Conservation (phyloP, 2,797 vertebrate genomes). For the Rhynchonycteris naso region DNA sequence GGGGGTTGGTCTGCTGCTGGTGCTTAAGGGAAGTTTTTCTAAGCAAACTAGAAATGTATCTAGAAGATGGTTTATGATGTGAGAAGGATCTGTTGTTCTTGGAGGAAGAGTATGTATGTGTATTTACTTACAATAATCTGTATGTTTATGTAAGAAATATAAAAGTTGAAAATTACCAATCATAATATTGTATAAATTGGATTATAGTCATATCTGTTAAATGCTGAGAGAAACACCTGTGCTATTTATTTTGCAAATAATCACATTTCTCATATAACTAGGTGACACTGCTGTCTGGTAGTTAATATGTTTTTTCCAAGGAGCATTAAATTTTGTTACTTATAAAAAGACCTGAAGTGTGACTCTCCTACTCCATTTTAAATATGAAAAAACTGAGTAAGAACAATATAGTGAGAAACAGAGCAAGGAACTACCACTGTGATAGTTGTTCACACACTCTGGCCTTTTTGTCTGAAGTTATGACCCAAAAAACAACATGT, state of each 20-base stretch:
- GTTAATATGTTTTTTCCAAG: constrained; percentile 36
- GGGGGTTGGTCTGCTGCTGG: neutral
- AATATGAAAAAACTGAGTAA: constrained; percentile 56
- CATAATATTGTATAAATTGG: constrained; percentile 8
- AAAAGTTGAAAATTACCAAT: constrained; percentile 47
- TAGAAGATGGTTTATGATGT: neutral
- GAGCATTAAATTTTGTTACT: constrained; percentile 11
- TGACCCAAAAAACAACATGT: neutral
- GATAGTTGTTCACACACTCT: neutral
- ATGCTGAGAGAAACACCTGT: constrained; percentile 18
- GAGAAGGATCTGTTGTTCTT: neutral
- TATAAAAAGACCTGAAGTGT: neutral
- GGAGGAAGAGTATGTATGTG: neutral
- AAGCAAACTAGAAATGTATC: neutral
- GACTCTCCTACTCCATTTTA: constrained; percentile 30
- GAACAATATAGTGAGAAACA: neutral
- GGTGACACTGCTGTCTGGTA: constrained; percentile 25
- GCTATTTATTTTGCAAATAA: constrained; percentile 48
- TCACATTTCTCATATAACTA: neutral
- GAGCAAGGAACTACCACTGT: neutral
- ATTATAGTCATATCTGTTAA: constrained; percentile 15
- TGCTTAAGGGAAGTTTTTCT: constrained; percentile 30
- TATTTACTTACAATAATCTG: constrained; percentile 41
- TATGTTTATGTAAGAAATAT: neutral
- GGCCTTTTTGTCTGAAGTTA: neutral